Evolutionary conservation across 2,888 invertebrate species (phyloP).

Genomic region (Papilio protenor): DNA sequence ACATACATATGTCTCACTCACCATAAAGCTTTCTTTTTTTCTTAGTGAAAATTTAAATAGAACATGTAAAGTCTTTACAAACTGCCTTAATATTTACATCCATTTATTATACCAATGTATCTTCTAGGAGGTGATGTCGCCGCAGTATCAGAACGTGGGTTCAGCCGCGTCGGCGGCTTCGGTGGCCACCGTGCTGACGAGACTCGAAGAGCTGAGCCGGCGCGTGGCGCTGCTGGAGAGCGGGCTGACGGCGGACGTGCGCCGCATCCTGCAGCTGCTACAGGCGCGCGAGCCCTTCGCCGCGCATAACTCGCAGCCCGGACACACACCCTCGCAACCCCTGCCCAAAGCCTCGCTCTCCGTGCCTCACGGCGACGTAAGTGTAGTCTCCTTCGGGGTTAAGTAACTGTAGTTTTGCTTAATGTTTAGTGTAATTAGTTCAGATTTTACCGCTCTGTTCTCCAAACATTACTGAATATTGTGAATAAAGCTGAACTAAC

Average conservation of each 20-base stretch:
- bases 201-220: slow-evolving; percentile 88
- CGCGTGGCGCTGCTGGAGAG: slow-evolving; percentile 89
- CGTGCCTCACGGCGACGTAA: slow-evolving; percentile 71
- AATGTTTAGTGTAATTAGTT: not conserved
- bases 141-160: slow-evolving; percentile 80
- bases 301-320: slow-evolving; percentile 63
- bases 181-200: slow-evolving; percentile 84
- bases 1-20: too few species aligned
- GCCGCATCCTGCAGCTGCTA: slow-evolving; percentile 87
- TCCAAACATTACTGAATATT: not conserved
- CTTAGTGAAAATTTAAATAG: too few species aligned
- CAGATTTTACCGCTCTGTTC: not conserved
- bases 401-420: not conserved
- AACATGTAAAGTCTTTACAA: not conserved
- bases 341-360: slow-evolving; percentile 75
- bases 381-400: not conserved
- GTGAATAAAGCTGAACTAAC: not conserved
- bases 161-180: slow-evolving; percentile 69
- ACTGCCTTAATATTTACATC: not conserved
- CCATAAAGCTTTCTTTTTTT: too few species aligned
- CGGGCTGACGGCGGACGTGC: slow-evolving; percentile 89
- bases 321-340: slow-evolving; percentile 72
- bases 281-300: slow-evolving; percentile 74
- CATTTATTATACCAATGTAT: not conserved
- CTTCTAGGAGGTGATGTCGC: slow-evolving; percentile 74